Base-by-base conservation (phyloP, 2,113 vertebrate species). In the Heterocephalus glaber region DNA sequence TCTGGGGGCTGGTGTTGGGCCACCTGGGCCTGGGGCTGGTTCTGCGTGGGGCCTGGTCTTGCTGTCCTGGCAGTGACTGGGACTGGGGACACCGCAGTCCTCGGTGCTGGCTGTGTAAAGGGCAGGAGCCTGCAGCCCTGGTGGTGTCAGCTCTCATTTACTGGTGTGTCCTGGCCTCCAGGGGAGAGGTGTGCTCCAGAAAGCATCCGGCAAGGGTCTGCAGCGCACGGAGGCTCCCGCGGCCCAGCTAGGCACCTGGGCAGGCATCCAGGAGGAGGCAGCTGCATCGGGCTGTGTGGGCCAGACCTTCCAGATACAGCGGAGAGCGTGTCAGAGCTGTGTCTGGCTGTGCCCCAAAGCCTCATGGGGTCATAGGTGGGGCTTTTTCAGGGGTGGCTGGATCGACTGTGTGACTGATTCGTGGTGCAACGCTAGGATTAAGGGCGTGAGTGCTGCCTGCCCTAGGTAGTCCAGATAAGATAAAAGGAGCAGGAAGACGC, bases 1-100 rank as follows among this genome's bases (percentile, higher is more conserved):
- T 63, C 26, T 13, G 22, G n/a, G 1, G 8, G 47, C 41, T 44
- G 19, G 0, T 5, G 3, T 4, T 3, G 26, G 68, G 28, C 1
- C 1, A 20, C 12, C 47, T 2, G 41, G 26, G 54, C 7, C 4
- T 30, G 17, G 24, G 56, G 30, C 2, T 9, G 30, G 68, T 66
- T 38, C 38, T 47, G 13, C 61, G 30, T 4, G 22, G 63, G 52
- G 28, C 3, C 30, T 16, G 47, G 16, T 13, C 24, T 33, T 41
- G 24, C 19, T 7, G 33, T 76, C 30, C n/a, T 20, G 1, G n/a
- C 35, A 63, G 56, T 56, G 24, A n/a, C 7, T 56, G 56, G 54
- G 44, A 17, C 44, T 63, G 24, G 72, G 66, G 10, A 13, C 70
- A 47, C 35, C 41, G 52, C 65, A 26, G 19, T 4, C 35, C 35